Percentiles rank a stretch among this genome's conserved stretches.
Conservation (phyloP, 2,113 vertebrate species). For the Triplophysa tibetana region DNA sequence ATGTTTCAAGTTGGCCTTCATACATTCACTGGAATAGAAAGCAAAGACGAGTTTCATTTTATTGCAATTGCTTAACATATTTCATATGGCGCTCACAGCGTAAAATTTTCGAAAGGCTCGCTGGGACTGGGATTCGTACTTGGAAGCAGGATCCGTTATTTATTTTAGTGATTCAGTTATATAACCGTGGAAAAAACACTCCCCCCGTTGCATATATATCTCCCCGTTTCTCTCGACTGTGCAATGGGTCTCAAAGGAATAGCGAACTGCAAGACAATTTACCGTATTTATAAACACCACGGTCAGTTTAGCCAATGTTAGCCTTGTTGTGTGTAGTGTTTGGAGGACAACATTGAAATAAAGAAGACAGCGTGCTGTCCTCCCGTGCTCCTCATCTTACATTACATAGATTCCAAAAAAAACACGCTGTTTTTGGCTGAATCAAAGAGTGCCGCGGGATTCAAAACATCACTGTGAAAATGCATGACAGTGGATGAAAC, state of each 20-base stretch:
- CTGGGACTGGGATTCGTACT: conserved; percentile 3
- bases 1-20: not conserved
- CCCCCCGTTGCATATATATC: not conserved
- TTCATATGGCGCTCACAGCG: conserved; percentile 23
- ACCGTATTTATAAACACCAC: not conserved
- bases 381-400: conserved; percentile 16
- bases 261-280: conserved; percentile 18
- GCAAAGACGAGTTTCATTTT: not conserved
- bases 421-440: not conserved
- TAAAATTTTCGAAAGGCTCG: conserved; percentile 20
- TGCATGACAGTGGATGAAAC: conserved; percentile 43
- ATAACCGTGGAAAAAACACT: conserved; percentile 21
- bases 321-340: conserved; percentile 16
- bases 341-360: conserved; percentile 6
- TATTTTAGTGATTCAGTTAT: conserved; percentile 33
- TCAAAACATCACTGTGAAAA: conserved; percentile 49
- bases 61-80: conserved; percentile 15
- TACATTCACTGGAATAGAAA: not conserved
- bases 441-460: conserved; percentile 30
- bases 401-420: conserved; percentile 20
- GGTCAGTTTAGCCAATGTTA: conserved; percentile 6
- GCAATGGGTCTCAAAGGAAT: conserved; percentile 2
- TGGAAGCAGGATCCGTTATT: conserved; percentile 6
- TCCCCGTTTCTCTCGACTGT: not conserved
- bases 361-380: conserved; percentile 7